A percentile compares a stretch with the other conserved stretches of the same genome.
Evolutionary conservation across 2,797 vertebrate species (phyloP).

Genomic region (Gambusia yucatana): DNA sequence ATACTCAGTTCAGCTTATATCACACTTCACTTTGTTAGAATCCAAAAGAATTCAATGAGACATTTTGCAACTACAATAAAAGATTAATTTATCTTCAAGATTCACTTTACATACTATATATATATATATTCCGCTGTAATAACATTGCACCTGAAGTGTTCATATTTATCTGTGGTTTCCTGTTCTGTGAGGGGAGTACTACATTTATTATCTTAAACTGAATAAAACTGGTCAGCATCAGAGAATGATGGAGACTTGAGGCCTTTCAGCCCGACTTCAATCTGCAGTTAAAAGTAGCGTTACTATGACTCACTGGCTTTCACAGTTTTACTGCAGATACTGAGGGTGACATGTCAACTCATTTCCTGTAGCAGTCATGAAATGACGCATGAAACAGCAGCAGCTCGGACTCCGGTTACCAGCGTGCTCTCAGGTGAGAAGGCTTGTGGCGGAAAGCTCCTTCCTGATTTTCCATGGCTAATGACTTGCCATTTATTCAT

Average conservation of each 20-base stretch:
- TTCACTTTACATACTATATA: background rate
- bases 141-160: background rate
- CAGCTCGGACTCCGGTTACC: background rate
- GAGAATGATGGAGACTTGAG: background rate
- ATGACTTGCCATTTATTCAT: background rate
- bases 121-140: background rate
- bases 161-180: background rate
- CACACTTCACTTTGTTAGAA: background rate
- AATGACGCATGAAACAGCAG: slow-evolving; percentile 10
- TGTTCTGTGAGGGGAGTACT: background rate
- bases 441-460: slow-evolving; percentile 6
- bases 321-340: slow-evolving; percentile 10
- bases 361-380: slow-evolving; percentile 45
- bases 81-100: background rate
- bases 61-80: background rate
- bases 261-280: background rate
- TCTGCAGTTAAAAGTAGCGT: background rate
- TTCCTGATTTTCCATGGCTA: background rate
- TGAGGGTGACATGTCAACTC: slow-evolving; percentile 6
- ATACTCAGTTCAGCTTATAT: too few relatives aligned
- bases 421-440: background rate
- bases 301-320: background rate
- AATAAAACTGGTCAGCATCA: background rate
- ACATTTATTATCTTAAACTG: background rate
- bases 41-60: background rate